Evolutionary conservation across 2,113 vertebrate genomes (phyloP).

Genomic region (Hippolais icterina): DNA sequence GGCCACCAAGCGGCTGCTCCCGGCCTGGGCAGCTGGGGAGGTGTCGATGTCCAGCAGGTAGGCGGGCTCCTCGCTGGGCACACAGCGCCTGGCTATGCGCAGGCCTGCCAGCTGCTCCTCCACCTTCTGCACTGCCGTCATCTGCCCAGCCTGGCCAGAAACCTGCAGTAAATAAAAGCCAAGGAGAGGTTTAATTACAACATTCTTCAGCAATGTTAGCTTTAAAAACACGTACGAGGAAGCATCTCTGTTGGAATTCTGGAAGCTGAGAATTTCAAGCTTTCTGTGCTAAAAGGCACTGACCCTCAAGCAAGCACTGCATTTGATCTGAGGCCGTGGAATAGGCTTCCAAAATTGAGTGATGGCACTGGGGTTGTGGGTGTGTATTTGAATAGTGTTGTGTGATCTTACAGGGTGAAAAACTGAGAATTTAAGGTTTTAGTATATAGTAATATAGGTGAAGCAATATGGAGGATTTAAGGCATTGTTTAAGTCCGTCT

Average conservation of each 20-base stretch:
- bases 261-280: too few species aligned
- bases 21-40: conserved; percentile 2
- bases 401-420: too few species aligned
- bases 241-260: neutral
- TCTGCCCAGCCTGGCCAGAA: neutral
- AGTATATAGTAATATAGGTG: too few species aligned
- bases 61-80: conserved; percentile 62
- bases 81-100: conserved; percentile 75
- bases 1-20: conserved; percentile 66
- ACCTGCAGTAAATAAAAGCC: conserved; percentile 42
- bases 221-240: neutral
- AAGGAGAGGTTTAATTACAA: neutral
- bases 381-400: too few species aligned
- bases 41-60: conserved; percentile 77
- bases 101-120: conserved; percentile 78
- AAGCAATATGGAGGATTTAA: too few species aligned
- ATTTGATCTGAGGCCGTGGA: too few species aligned
- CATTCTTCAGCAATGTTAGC: neutral
- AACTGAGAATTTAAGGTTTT: too few species aligned
- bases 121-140: conserved; percentile 76
- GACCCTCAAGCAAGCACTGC: too few species aligned
- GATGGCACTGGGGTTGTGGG: too few species aligned
- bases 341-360: too few species aligned
- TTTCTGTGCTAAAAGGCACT: too few species aligned
- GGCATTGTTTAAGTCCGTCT: too few species aligned